A percentile compares a stretch with the other conserved stretches of the same genome.
phyloP scores from a whole-genome alignment of 2,888 invertebrate genomes.

The Odontothrips loti region DNA sequence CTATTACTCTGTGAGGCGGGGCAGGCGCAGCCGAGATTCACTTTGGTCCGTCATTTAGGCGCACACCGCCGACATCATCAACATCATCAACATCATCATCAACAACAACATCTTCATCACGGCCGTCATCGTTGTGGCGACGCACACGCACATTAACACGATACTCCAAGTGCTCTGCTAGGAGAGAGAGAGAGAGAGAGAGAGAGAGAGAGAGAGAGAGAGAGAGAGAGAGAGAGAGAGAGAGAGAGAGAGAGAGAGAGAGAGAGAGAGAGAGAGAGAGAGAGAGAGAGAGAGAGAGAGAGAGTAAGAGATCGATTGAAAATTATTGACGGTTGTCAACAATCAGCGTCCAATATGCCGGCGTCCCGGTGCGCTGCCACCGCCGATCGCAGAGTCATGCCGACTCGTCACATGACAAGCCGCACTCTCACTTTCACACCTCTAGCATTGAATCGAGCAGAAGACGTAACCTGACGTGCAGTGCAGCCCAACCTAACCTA shows the following conservation, averaged over 20 bases:
- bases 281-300: background rate
- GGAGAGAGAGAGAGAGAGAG: background rate
- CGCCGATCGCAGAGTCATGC: background rate
- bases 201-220: background rate
- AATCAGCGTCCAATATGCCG: background rate
- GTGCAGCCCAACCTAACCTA: background rate
- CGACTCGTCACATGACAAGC: background rate
- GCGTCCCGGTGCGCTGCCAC: no score
- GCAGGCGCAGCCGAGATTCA: background rate
- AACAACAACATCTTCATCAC: background rate
- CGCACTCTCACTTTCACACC: no score
- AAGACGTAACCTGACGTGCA: background rate
- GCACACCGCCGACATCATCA: background rate
- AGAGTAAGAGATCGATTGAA: background rate
- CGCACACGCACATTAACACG: background rate
- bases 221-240: background rate
- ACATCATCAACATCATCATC: constrained; percentile 1
- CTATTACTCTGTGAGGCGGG: background rate
- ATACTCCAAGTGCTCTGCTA: background rate
- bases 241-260: background rate
- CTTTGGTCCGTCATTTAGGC: constrained; percentile 9
- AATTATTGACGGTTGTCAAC: constrained; percentile 14
- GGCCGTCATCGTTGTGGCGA: background rate
- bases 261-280: background rate
- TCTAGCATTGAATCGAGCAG: background rate